A percentile compares a stretch with the other conserved stretches of the same genome.
Conservation (phyloP, 2,113 vertebrate genomes). For the Oncorhynchus nerka region DNA sequence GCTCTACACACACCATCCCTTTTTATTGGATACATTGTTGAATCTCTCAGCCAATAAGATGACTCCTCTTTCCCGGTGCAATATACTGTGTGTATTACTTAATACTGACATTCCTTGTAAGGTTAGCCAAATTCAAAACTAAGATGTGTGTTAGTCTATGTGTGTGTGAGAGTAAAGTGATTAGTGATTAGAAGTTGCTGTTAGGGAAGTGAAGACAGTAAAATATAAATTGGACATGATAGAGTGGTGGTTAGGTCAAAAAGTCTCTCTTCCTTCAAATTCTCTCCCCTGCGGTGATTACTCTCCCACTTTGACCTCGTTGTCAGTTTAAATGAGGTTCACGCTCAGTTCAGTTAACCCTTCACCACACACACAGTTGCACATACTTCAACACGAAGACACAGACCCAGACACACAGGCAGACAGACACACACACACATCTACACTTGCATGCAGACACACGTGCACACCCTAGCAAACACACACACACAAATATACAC, state of each 20-base stretch:
- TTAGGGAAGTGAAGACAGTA: not conserved
- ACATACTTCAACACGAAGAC: too few species aligned
- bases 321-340: constrained; percentile 14
- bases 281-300: not conserved
- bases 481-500: too few species aligned
- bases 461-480: too few species aligned
- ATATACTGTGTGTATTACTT: not conserved
- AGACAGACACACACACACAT: constrained; percentile 5
- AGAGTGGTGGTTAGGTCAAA: not conserved
- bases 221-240: not conserved
- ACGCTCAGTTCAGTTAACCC: constrained; percentile 1
- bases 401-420: not conserved
- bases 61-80: not conserved
- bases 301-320: not conserved
- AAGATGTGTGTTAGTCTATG: too few species aligned
- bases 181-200: constrained; percentile 1
- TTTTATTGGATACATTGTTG: not conserved
- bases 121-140: not conserved
- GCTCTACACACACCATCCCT: not conserved
- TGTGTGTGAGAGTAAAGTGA: constrained; percentile 7
- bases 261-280: not conserved
- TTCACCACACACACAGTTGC: not conserved
- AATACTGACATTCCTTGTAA: not conserved
- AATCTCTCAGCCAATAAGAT: not conserved
- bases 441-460: too few species aligned